Base-by-base conservation (phyloP, 2,113 vertebrate genomes). In the Sander vitreus region DNA sequence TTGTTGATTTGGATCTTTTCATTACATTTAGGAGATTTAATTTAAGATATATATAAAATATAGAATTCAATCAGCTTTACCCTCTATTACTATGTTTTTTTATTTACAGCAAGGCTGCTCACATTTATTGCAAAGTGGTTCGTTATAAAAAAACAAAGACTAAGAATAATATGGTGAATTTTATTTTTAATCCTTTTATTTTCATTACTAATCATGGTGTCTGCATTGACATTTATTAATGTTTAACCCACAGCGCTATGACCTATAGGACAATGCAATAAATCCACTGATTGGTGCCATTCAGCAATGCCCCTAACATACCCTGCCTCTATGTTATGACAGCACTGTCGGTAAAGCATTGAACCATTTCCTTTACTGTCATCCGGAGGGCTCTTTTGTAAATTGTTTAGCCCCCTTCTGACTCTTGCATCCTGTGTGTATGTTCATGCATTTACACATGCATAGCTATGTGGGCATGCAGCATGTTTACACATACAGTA, bases 261-360 rank as follows among this genome's bases (percentile, higher is more conserved):
- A 75, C 64, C 36, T 25, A 5, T 3, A 65, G 27, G 30, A 62
- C n/a, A 39, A 4, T n/a, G 54, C 5, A 60, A 64, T 83, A 70
- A 73, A 76, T 57, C 51, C 33, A 59, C 8, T 19, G 13, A 78
- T 47, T 30, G 25, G 19, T 72, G 51, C 6, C 36, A 60, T 50
- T 60, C 69, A 80, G 53, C 60, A 19, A 0, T 55, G 50, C 55
- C 45, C 45, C 76, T 19, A 65, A 71, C 36, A 3, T n/a, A 11
- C 33, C 78, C 73, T 50, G 30, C 59, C 65, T 81, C n/a, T 53
- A 10, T 58, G 62, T 75, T 58, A 53, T 76, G 76, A 74, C 72
- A 81, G 69, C 57, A 43, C 27, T 71, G 51, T 70, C 10, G 23
- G 73, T 73, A 84, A 93, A 89, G 76, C 54, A 83, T 74, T 66